Evolutionary conservation across 2,113 vertebrate genomes (phyloP).

Genomic region (Alosa alosa): DNA sequence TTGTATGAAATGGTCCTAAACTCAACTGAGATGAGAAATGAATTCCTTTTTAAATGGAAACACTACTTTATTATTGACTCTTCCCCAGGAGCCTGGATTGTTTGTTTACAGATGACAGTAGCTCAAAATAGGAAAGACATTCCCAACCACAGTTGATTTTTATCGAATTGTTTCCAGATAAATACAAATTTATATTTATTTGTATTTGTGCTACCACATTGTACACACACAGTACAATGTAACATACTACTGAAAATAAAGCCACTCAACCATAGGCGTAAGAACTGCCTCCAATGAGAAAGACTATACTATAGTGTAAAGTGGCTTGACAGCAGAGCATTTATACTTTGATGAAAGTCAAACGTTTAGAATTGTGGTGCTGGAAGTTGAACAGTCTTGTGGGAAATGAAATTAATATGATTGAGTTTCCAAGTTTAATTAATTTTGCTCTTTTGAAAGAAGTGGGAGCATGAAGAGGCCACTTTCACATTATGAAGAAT

Average conservation of each 20-base stretch:
- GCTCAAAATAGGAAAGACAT: background rate
- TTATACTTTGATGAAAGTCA: background rate
- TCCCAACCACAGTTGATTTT: background rate
- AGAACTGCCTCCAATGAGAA: background rate
- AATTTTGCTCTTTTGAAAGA: background rate
- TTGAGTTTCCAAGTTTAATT: background rate
- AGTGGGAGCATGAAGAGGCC: background rate
- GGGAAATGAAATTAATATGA: background rate
- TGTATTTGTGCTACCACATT: background rate
- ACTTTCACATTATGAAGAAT: background rate
- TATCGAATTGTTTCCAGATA: background rate
- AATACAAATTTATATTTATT: background rate
- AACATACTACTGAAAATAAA: background rate
- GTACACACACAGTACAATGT: background rate
- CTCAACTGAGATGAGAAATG: background rate
- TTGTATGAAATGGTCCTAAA: background rate
- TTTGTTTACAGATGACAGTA: background rate
- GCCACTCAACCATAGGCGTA: background rate
- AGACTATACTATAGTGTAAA: background rate
- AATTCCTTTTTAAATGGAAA: background rate
- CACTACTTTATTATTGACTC: background rate
- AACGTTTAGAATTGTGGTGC: background rate
- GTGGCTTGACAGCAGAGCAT: background rate
- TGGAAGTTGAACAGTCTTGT: background rate
- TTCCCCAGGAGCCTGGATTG: background rate